Evolutionary conservation across 2,888 invertebrate genomes (phyloP).

Genomic region (Epinotia ramella): DNA sequence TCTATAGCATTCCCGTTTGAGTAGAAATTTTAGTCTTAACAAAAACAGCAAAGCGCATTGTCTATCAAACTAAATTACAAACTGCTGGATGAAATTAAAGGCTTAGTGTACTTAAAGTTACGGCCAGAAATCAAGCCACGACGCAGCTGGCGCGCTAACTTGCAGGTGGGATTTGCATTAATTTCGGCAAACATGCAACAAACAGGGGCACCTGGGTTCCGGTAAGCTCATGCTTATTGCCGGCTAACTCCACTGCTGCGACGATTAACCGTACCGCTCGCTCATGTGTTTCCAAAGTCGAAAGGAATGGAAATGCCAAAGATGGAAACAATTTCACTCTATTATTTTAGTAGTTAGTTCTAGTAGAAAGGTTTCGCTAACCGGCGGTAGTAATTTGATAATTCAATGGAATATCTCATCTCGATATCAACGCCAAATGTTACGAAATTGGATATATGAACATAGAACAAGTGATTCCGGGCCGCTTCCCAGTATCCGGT

Average conservation of each 20-base stretch:
- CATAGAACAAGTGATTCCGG: too few relatives aligned
- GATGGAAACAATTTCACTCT: too few relatives aligned
- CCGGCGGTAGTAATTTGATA: too few relatives aligned
- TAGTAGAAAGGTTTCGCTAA: too few relatives aligned
- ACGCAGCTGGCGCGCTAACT: constrained; percentile 39
- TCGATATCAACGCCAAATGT: too few relatives aligned
- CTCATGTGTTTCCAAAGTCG: background rate
- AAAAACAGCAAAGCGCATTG: constrained; percentile 5
- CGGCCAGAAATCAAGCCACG: constrained; percentile 41
- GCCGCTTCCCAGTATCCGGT: too few relatives aligned
- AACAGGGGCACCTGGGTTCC: constrained; percentile 54
- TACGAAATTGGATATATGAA: too few relatives aligned
- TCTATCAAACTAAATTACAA: constrained; percentile 30
- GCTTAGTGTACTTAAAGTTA: constrained; percentile 42
- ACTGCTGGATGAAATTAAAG: constrained; percentile 39
- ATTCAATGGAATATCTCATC: too few relatives aligned
- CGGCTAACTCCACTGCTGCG: constrained; percentile 23
- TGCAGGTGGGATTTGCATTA: constrained; percentile 51
- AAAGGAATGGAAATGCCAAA: too few relatives aligned
- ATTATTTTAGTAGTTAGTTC: too few relatives aligned
- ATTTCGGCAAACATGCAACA: constrained; percentile 55
- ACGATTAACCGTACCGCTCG: constrained; percentile 13
- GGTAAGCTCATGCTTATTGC: constrained; percentile 34
- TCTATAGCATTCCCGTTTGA: too few relatives aligned
- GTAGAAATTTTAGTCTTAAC: background rate